Percentiles rank a stretch among this genome's conserved stretches.
These are phyloP conservation scores for Trichonephila clavata DNA, from an alignment of 1,140 invertebrate genomes.

Conservation along the genomic window DNA sequence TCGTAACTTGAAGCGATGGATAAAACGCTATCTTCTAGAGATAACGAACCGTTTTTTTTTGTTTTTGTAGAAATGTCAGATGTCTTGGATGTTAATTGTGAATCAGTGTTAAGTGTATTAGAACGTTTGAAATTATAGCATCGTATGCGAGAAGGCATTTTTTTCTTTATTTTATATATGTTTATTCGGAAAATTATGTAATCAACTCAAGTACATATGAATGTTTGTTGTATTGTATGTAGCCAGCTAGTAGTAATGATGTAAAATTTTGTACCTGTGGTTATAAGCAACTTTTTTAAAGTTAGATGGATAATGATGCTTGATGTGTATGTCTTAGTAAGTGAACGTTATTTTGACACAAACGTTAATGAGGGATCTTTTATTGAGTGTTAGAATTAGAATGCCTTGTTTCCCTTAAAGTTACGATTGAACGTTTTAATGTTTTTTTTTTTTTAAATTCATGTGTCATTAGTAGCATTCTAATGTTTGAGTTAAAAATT, in stretches of 20 bases:
- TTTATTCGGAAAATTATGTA: slow-evolving; percentile 50
- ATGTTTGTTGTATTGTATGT: slow-evolving; percentile 36
- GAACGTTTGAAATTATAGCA: background rate
- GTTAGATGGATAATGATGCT: background rate
- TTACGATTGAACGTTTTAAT: too few species aligned
- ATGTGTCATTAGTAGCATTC: too few species aligned
- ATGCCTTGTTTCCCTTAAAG: too few species aligned
- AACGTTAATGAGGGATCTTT: too few species aligned
- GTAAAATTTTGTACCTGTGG: background rate
- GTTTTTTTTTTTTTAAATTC: too few species aligned
- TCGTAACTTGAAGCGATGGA: background rate
- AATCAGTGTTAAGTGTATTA: background rate
- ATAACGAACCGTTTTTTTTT: background rate
- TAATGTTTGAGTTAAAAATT: too few species aligned
- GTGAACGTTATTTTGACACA: too few species aligned
- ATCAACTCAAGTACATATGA: background rate
- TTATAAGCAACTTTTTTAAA: background rate
- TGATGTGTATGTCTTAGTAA: too few species aligned
- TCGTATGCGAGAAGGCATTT: slow-evolving; percentile 1
- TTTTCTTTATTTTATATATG: background rate
- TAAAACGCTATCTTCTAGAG: background rate
- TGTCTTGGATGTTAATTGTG: background rate
- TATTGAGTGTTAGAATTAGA: too few species aligned
- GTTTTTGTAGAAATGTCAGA: background rate
- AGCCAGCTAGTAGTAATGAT: slow-evolving; percentile 22